phyloP scores from a whole-genome alignment of 2,113 vertebrate species.

The Mystacornis crossleyi region DNA sequence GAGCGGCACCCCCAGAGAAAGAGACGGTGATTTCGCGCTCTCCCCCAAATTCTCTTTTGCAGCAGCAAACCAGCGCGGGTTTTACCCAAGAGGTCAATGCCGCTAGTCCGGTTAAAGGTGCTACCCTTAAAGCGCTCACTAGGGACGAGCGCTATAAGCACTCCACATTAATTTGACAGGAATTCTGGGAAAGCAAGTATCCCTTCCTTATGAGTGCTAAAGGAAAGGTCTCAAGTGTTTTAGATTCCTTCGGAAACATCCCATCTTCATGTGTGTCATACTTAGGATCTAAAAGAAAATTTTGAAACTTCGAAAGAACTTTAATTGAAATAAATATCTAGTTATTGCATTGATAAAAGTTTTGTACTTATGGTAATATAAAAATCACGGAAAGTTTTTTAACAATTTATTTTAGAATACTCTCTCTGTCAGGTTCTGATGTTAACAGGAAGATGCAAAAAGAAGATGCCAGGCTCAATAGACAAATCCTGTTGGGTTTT shows the following conservation, averaged over 20 bases:
- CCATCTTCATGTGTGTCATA: fast-evolving
- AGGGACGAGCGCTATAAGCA: background rate
- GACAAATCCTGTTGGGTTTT: background rate
- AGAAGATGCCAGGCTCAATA: background rate
- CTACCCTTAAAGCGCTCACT: fast-evolving
- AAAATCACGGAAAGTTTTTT: background rate
- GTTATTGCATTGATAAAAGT: no score
- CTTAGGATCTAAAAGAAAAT: background rate
- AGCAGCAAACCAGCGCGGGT: background rate
- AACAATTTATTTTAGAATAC: background rate
- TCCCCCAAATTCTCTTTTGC: fast-evolving
- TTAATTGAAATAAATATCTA: background rate
- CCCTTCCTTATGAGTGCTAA: background rate
- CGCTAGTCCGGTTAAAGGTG: fast-evolving
- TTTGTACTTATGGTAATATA: background rate
- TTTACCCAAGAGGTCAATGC: fast-evolving
- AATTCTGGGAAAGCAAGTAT: background rate
- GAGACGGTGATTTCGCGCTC: fast-evolving
- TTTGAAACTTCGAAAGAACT: background rate
- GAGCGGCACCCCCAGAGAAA: background rate
- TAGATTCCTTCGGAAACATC: background rate
- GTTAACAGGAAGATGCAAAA: background rate
- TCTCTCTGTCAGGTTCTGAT: background rate
- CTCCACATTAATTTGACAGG: no score
- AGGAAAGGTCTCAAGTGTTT: background rate